A percentile compares a stretch with the other conserved stretches of the same genome.
These are phyloP conservation scores for Nycticorax nycticorax DNA, from an alignment of 2,113 vertebrate genomes.

Conservation along the genomic window DNA sequence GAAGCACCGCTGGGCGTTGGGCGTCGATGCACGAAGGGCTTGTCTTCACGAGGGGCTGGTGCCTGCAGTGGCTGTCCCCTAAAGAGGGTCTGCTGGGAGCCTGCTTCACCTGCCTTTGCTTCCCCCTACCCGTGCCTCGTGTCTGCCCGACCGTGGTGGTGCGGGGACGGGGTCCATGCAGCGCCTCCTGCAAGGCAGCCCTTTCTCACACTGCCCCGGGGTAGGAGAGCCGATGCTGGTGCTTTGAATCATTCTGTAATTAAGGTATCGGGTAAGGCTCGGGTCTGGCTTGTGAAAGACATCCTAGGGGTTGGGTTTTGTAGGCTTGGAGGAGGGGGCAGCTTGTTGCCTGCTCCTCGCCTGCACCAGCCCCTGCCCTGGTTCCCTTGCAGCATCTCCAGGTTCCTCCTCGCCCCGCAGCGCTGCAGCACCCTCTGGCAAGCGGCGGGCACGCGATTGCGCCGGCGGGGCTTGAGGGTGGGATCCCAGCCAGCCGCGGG, in stretches of 20 bases:
- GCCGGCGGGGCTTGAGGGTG: accelerated
- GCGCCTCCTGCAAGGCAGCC: accelerated
- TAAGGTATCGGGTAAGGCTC: accelerated
- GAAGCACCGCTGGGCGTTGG: background rate
- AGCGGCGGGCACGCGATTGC: accelerated
- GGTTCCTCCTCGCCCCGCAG: background rate
- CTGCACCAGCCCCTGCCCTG: background rate
- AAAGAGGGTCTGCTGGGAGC: background rate
- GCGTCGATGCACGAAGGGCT: background rate
- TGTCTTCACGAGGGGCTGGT: background rate
- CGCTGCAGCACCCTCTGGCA: background rate
- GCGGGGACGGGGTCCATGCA: accelerated
- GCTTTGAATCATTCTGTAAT: background rate
- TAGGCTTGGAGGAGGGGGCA: background rate
- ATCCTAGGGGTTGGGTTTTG: background rate
- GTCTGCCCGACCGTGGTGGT: accelerated
- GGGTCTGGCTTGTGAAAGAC: background rate
- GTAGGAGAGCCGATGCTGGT: accelerated
- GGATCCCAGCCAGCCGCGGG: accelerated
- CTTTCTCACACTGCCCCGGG: background rate
- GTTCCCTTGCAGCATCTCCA: background rate
- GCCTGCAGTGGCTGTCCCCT: background rate
- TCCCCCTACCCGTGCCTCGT: accelerated
- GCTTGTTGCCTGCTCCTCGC: background rate
- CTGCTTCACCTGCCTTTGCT: background rate